Conservation (phyloP, 1,140 invertebrate genomes). For the Adoxophyes honmai region DNA sequence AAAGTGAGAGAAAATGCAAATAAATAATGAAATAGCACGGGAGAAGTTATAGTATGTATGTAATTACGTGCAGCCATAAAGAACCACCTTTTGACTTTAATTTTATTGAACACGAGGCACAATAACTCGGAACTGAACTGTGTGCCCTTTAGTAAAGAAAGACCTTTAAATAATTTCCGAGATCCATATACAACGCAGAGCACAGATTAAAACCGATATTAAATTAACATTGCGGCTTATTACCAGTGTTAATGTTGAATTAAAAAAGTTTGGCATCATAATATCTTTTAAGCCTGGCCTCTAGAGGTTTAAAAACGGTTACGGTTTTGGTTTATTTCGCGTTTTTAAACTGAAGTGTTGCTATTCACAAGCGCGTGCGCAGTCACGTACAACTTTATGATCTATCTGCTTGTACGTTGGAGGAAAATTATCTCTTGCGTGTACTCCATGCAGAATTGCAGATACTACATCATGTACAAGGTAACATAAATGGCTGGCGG, state of each 20-base stretch:
- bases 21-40: no score
- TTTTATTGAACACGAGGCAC: slow-evolving; percentile 45
- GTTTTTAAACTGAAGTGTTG: no score
- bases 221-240: background rate
- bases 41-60: slow-evolving; percentile 6
- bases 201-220: slow-evolving; percentile 1
- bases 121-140: slow-evolving; percentile 40
- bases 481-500: slow-evolving; percentile 2
- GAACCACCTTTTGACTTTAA: slow-evolving; percentile 58
- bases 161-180: slow-evolving; percentile 51
- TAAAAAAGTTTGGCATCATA: no score
- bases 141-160: slow-evolving; percentile 46
- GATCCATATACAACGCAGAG: slow-evolving; percentile 22
- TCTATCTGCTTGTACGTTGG: background rate
- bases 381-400: slow-evolving; percentile 6
- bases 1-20: no score
- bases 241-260: no score
- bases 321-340: no score
- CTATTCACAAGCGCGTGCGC: background rate
- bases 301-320: no score
- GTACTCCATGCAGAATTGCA: background rate
- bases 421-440: slow-evolving; percentile 8
- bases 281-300: no score
- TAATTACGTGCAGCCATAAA: slow-evolving; percentile 44
- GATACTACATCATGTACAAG: slow-evolving; percentile 1